phyloP scores from a whole-genome alignment of 2,797 vertebrate species.

The Potorous gilbertii region DNA sequence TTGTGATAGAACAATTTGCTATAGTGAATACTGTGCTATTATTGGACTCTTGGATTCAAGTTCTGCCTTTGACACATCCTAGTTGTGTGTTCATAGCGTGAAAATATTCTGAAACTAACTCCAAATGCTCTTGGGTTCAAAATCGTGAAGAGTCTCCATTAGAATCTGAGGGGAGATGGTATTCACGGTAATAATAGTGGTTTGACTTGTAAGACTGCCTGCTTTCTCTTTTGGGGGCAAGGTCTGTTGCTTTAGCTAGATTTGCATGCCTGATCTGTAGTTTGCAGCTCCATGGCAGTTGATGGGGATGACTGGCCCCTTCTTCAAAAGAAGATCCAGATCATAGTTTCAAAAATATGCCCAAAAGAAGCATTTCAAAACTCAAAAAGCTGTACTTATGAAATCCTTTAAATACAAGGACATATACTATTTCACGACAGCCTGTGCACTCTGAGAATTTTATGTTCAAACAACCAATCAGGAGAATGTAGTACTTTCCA shows the following conservation, averaged over 20 bases:
- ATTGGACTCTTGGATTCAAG: neutral
- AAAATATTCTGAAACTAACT: neutral
- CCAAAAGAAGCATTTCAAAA: neutral
- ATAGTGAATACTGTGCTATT: neutral
- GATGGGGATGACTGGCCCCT: neutral
- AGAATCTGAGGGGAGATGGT: neutral
- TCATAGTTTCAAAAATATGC: neutral
- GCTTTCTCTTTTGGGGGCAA: neutral
- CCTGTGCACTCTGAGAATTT: neutral
- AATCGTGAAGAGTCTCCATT: neutral
- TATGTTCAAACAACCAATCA: slow-evolving; percentile 8
- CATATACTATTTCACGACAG: neutral
- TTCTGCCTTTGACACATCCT: neutral
- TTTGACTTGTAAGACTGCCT: neutral
- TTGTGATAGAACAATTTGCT: neutral
- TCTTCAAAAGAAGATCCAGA: slow-evolving; percentile 12
- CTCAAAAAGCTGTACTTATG: neutral
- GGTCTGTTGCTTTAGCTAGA: neutral
- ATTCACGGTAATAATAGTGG: neutral
- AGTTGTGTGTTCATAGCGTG: neutral
- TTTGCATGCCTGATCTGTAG: neutral
- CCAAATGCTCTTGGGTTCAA: neutral
- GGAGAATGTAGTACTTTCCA: slow-evolving; percentile 37
- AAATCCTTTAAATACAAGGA: slow-evolving; percentile 8
- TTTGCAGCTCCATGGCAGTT: neutral